These are phyloP conservation scores for Bothrops jararaca DNA, from an alignment of 2,113 vertebrate genomes.

Conservation along the genomic window DNA sequence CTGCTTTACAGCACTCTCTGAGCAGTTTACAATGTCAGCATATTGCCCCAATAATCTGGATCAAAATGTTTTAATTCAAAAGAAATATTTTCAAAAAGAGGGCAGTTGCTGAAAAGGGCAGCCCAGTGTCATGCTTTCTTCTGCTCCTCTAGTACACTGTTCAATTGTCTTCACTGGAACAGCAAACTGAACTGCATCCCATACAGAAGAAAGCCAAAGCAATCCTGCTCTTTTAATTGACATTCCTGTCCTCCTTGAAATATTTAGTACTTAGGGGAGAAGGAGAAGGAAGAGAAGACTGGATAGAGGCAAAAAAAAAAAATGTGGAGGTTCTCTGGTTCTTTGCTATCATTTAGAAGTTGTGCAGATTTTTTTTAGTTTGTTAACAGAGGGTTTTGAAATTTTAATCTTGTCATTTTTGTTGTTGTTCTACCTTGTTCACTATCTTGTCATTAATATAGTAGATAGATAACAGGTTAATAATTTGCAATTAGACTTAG, in stretches of 20 bases:
- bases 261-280: not conserved
- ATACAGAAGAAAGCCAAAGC: not conserved
- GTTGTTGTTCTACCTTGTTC: not conserved
- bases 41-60: not conserved
- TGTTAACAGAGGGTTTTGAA: not conserved
- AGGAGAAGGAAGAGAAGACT: not conserved
- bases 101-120: not conserved
- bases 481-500: not conserved
- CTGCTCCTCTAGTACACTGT: not conserved
- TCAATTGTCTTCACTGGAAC: not conserved
- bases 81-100: not conserved
- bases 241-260: not conserved
- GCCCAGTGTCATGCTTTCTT: not conserved
- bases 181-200: not conserved
- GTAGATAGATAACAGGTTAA: not conserved
- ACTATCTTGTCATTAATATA: not conserved
- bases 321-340: not conserved
- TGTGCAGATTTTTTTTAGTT: not conserved
- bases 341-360: not conserved
- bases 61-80: not conserved
- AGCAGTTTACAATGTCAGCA: not conserved
- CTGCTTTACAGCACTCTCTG: not conserved
- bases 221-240: not conserved
- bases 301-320: not conserved
- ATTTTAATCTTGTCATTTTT: not conserved